Evolutionary conservation across 2,888 invertebrate genomes (phyloP).

Genomic region (Amblyjoppa fuscipennis): DNA sequence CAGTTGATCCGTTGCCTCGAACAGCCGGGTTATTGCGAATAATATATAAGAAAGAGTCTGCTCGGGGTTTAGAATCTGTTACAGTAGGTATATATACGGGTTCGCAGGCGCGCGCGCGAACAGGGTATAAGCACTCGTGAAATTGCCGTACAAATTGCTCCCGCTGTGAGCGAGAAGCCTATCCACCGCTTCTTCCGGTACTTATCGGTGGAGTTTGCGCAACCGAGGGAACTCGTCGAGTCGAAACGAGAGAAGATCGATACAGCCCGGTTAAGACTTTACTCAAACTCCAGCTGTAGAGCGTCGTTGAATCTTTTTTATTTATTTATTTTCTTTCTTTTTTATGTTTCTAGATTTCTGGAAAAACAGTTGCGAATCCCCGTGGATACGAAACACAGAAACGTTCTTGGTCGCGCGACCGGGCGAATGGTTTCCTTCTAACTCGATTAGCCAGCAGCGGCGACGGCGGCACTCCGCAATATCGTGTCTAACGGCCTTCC

Average conservation of each 20-base stretch:
- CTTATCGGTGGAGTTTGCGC: conserved; percentile 69
- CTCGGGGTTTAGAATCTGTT: conserved; percentile 11
- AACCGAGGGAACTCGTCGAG: conserved; percentile 64
- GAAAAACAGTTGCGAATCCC: conserved; percentile 14
- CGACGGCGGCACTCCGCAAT: conserved; percentile 50
- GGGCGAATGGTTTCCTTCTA: conserved; percentile 63
- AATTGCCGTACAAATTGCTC: conserved; percentile 75
- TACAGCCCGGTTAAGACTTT: not conserved
- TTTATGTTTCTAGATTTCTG: not conserved
- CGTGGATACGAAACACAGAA: conserved; percentile 23
- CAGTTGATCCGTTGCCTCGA: conserved; percentile 46
- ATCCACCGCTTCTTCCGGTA: conserved; percentile 73
- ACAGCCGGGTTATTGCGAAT: conserved; percentile 46
- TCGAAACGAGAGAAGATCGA: conserved; percentile 55
- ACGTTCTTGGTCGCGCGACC: conserved; percentile 53
- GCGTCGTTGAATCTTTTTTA: conserved; percentile 13
- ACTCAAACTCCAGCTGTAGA: not conserved
- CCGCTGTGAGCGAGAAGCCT: conserved; percentile 60
- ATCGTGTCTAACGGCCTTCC: conserved; percentile 69
- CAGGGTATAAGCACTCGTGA: conserved; percentile 69
- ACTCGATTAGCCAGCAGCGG: conserved; percentile 65
- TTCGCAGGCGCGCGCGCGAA: conserved; percentile 46
- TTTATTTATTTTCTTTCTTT: not conserved
- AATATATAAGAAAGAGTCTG: conserved; percentile 53
- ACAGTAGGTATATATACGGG: conserved; percentile 9